phyloP scores from a whole-genome alignment of 2,888 invertebrate genomes.

The Scaptomyza reducta region DNA sequence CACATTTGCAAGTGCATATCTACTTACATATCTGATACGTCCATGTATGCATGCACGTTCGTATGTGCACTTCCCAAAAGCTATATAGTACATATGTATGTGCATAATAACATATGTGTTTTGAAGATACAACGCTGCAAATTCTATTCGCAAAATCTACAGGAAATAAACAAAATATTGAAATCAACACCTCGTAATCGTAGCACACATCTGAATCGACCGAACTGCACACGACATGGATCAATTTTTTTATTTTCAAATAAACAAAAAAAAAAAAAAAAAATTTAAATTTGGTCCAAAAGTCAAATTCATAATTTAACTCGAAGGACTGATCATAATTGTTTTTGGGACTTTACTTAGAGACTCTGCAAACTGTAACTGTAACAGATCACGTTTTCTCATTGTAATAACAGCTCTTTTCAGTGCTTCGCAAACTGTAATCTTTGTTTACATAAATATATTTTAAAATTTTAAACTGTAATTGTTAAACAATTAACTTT shows the following conservation, averaged over 20 bases:
- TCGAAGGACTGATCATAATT: neutral
- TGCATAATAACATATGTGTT: conserved; percentile 4
- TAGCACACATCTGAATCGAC: neutral
- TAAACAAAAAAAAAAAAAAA: conserved; percentile 2
- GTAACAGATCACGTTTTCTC: conserved; percentile 29
- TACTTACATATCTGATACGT: conserved; percentile 4
- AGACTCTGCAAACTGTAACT: conserved; percentile 19
- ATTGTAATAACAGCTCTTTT: conserved; percentile 80
- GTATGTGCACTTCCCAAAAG: too few species aligned
- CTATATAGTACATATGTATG: neutral
- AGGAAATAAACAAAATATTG: neutral
- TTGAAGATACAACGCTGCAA: conserved; percentile 11
- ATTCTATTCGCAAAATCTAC: neutral
- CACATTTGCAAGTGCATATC: conserved; percentile 17
- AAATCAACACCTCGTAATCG: neutral
- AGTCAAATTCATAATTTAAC: neutral
- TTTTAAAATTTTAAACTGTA: conserved; percentile 51
- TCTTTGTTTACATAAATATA: conserved; percentile 25
- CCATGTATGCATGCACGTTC: neutral
- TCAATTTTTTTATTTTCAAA: neutral
- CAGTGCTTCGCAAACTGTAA: conserved; percentile 75
- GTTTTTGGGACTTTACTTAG: neutral
- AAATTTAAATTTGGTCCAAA: neutral
- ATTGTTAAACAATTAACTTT: conserved; percentile 72
- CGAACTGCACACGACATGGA: conserved; percentile 21